A percentile compares a stretch with the other conserved stretches of the same genome.
Evolutionary conservation across 1,140 invertebrate species (phyloP).

Genomic region (Pseudomyrmex flavicornis): DNA sequence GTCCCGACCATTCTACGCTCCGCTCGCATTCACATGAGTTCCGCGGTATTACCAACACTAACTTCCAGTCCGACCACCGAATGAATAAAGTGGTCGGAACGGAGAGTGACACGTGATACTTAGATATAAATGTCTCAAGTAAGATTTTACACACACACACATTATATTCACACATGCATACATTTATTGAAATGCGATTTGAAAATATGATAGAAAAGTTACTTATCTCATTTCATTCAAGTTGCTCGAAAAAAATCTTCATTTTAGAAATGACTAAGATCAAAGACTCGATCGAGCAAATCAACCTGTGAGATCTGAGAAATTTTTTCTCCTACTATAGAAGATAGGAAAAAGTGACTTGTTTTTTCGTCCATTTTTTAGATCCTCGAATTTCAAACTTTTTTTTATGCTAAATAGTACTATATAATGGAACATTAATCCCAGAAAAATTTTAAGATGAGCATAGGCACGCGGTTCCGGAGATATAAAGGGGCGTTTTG

Average conservation of each 20-base stretch:
- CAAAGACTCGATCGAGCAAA: not conserved
- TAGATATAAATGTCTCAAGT: too few relatives aligned
- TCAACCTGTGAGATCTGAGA: not conserved
- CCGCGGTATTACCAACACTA: conserved; percentile 15
- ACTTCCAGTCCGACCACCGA: not conserved
- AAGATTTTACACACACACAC: too few relatives aligned
- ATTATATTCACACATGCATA: not conserved
- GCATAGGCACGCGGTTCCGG: too few relatives aligned
- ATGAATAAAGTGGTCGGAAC: not conserved
- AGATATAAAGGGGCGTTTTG: too few relatives aligned
- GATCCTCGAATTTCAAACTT: too few relatives aligned
- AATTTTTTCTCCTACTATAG: not conserved
- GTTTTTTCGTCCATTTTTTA: too few relatives aligned
- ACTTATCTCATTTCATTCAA: not conserved
- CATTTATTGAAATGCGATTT: not conserved
- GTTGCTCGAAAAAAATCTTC: not conserved
- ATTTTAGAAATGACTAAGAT: not conserved
- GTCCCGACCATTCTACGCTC: conserved; percentile 56
- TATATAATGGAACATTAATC: too few relatives aligned
- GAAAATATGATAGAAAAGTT: not conserved
- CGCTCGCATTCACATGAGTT: conserved; percentile 6
- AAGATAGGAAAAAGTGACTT: not conserved
- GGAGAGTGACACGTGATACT: not conserved
- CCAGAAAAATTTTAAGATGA: too few relatives aligned
- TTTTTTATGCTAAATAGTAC: too few relatives aligned